Base-by-base conservation (phyloP, 2,888 invertebrate genomes). In the Acanthosepion pharaonis region DNA sequence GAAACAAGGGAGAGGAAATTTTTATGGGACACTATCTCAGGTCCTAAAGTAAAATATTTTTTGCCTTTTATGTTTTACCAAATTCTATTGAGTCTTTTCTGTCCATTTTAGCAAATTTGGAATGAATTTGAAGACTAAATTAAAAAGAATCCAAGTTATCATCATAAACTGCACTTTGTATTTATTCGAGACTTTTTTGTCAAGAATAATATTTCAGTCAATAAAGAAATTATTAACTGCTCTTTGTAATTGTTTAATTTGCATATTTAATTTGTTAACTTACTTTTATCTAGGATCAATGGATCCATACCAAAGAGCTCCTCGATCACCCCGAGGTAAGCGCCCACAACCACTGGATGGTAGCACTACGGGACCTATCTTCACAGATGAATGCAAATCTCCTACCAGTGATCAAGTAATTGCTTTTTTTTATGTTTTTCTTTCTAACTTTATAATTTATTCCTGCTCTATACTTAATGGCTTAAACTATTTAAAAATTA, bases 251-350 rank as follows among this genome's bases (percentile, higher is more conserved):
- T 2, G 1, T n/a, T 78, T 11, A 8, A 78, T 78, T 78, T 78
- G 11, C 9, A n/a, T 78, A 18, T n/a, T 78, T 78, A 23, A 51
- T 20, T n/a, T 91, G 91, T 91, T 49, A 28, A 25, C 5, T 25
- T 25, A 11, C 3, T 92, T 92, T 49, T 92, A 42, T 48, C 55
- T 95, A 98, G 98, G 98, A 94, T 97, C 98, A 94, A 98, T 98
- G 97, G 99, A 99, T 98, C 99, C 99, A 95, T 99, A 98, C 98
- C 98, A 98, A 97, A 98, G 98, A 96, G 98, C 98, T 95, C 98
- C 98, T 95, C 98, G 98, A 96, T 98, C 98, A 96, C 98, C 98
- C 49, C 98, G 98, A 97, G 96, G 96, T 95, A 97, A 97, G 95
- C 91, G 91, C 95, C 94, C 95, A 95, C 95, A 95, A 95, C 95